Conservation (phyloP, 1,140 invertebrate genomes). For the Drosophila bocki region DNA sequence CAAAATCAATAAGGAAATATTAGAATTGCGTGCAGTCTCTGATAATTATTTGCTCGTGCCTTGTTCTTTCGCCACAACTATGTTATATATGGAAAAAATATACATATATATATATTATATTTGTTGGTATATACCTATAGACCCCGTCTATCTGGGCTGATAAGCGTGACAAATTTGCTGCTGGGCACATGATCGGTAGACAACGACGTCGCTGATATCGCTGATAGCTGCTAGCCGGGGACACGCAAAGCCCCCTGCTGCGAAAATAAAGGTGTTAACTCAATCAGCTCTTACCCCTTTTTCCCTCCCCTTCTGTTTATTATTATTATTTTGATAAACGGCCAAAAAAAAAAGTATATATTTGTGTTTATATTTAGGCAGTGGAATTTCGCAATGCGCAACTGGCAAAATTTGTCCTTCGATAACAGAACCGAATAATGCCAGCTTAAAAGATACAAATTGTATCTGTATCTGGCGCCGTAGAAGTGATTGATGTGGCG, state of each 20-base stretch:
- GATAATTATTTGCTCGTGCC: conserved; percentile 11
- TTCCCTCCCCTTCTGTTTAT: not conserved
- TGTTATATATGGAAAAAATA: conserved; percentile 13
- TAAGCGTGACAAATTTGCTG: conserved; percentile 77
- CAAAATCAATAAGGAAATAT: not conserved
- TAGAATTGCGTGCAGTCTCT: not conserved
- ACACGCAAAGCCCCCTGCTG: conserved; percentile 37
- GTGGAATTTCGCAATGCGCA: conserved; percentile 35
- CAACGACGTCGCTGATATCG: conserved; percentile 21
- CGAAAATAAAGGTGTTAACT: conserved; percentile 52
- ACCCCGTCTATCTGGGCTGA: conserved; percentile 33
- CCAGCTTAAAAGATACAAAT: conserved; percentile 14
- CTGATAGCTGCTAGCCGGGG: conserved; percentile 50
- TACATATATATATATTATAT: conserved; percentile 22
- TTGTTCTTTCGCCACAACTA: conserved; percentile 9
- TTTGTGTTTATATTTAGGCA: conserved; percentile 32
- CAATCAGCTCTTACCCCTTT: conserved; percentile 34
- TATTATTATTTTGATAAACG: conserved; percentile 24
- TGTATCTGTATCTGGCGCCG: not conserved
- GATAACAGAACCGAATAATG: conserved; percentile 1
- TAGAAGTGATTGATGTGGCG: conserved; percentile 1
- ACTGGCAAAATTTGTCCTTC: not conserved
- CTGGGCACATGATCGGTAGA: conserved; percentile 71
- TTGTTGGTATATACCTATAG: conserved; percentile 8
- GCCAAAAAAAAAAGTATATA: conserved; percentile 1